phyloP scores from a whole-genome alignment of 2,888 invertebrate species.

The Hypsopygia costalis region DNA sequence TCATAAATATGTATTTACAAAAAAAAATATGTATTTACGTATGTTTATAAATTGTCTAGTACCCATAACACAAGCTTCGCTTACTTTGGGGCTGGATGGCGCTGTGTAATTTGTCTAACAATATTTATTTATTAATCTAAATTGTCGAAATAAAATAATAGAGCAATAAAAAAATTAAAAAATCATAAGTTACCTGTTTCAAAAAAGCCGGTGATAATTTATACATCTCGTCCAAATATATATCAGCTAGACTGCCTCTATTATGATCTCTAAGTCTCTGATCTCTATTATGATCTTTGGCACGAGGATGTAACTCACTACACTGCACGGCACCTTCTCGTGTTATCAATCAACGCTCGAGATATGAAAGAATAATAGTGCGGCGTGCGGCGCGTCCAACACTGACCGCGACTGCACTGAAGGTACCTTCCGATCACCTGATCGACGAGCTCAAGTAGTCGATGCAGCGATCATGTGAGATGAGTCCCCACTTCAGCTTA shows the following conservation, averaged over 20 bases:
- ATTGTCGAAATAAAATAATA: too few relatives aligned
- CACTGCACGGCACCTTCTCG: too few relatives aligned
- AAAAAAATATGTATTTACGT: too few relatives aligned
- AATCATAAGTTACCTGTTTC: constrained; percentile 45
- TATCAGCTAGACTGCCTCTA: neutral
- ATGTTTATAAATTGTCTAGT: too few relatives aligned
- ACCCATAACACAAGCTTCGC: too few relatives aligned
- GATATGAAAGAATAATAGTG: neutral
- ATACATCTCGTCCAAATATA: constrained; percentile 24
- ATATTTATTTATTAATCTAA: too few relatives aligned
- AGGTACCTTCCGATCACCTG: neutral
- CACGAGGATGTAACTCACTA: too few relatives aligned
- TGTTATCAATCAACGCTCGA: neutral
- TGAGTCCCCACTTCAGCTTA: constrained; percentile 14
- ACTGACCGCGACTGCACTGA: neutral
- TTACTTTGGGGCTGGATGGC: too few relatives aligned
- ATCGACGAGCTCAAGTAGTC: neutral
- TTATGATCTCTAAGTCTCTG: neutral
- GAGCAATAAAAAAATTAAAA: too few relatives aligned
- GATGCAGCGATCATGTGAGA: constrained; percentile 38
- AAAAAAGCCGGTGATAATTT: constrained; percentile 51
- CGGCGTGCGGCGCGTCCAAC: neutral
- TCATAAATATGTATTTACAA: too few relatives aligned
- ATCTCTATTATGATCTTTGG: neutral
- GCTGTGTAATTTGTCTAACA: too few relatives aligned